Base-by-base conservation (phyloP, 2,888 invertebrate species). In the Calameuta pallipes region DNA sequence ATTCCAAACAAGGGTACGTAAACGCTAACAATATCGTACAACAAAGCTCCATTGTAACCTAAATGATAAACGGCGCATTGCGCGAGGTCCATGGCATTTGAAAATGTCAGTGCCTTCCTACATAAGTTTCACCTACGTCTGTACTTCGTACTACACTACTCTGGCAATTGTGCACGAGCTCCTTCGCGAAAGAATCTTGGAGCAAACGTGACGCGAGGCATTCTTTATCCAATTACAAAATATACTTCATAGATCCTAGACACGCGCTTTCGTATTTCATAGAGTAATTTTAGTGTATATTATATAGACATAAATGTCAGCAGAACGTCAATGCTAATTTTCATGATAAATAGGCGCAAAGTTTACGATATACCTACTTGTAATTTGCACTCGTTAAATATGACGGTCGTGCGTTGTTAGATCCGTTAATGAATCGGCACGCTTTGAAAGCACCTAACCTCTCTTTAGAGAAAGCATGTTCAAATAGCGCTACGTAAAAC, bases 51-150 rank as follows among this genome's bases (percentile, higher is more conserved):
- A 75, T 80, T 79, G 80, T 81, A 78, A 82, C 79, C 79, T 77
- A 80, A 87, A 86, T 85, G 86, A 87, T 87, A 87, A 88, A 88
- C 83, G 81, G 84, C 81, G 81, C 82, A 80, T 86, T 83, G 80
- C 81, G 74, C 71, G 78, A 83, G 82, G 75, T 80, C 82, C 74
- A 84, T 88, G 90, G 87, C 90, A 90, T 90, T 89, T 90, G 82
- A 80, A 90, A 90, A 90, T 89, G 90, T 90, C 89, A 90, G 88
- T 87, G 84, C 84, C 89, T 87, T 87, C 89, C 89, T 89, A 89
- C 89, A 85, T 85, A 34, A 71, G 56, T 56, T 56, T 56, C 56
- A 56, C 56, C 56, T 56, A 56, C 56, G 56, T 23, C 56, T 56
- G 23, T 9, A 56, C 56, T 56, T 56, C 56, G 23, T 2, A 56